phyloP scores from a whole-genome alignment of 2,888 invertebrate species.

The Standfussiana lucernea region DNA sequence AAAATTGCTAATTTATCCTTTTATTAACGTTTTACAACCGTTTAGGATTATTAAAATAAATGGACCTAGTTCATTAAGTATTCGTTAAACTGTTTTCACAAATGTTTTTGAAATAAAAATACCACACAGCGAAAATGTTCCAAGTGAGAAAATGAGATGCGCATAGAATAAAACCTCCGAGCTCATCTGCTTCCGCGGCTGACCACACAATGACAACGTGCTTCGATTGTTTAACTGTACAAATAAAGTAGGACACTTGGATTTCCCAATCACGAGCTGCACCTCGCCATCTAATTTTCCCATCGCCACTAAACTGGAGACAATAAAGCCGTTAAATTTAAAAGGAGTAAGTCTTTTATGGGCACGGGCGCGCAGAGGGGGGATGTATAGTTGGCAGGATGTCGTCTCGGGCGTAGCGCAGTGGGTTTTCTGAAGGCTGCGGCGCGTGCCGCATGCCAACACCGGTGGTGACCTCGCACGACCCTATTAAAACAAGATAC shows the following conservation, averaged over 20 bases:
- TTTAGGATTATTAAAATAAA: slow-evolving; percentile 30
- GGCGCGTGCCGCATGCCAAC: slow-evolving; percentile 90
- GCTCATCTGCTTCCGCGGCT: slow-evolving; percentile 64
- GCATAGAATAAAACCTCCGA: slow-evolving; percentile 48
- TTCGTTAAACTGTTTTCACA: slow-evolving; percentile 31
- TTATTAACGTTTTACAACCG: slow-evolving; percentile 16
- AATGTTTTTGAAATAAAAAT: slow-evolving; percentile 15
- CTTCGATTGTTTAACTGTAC: slow-evolving; percentile 65
- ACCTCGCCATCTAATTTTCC: slow-evolving; percentile 75
- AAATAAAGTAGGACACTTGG: slow-evolving; percentile 75
- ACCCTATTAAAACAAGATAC: slow-evolving; percentile 90
- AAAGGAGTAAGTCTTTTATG: slow-evolving; percentile 77
- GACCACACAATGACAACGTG: slow-evolving; percentile 67
- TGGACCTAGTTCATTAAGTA: slow-evolving; percentile 19
- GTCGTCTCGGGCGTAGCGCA: slow-evolving; percentile 83
- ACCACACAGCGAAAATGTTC: slow-evolving; percentile 30
- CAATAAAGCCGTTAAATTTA: slow-evolving; percentile 83
- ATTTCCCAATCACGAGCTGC: slow-evolving; percentile 81
- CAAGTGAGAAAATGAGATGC: slow-evolving; percentile 19
- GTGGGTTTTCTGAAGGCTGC: slow-evolving; percentile 91
- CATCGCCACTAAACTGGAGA: slow-evolving; percentile 72
- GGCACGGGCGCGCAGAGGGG: slow-evolving; percentile 75
- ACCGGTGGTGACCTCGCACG: slow-evolving; percentile 84
- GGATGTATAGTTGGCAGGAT: slow-evolving; percentile 84
- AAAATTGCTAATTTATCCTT: slow-evolving; percentile 39